phyloP scores from a whole-genome alignment of 2,113 vertebrate genomes.

The Oreotragus oreotragus region DNA sequence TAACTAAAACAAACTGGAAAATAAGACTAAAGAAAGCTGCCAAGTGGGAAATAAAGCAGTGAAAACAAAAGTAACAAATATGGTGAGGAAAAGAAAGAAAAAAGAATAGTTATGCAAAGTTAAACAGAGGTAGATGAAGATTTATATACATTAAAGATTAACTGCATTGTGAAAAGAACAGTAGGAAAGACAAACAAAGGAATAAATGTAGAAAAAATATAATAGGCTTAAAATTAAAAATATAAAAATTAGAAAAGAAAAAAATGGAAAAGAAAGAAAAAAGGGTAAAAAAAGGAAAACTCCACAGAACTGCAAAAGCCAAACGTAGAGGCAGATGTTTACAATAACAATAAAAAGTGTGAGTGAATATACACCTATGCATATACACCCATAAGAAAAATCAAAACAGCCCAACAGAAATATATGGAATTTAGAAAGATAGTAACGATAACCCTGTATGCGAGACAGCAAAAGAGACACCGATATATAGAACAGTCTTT shows the following conservation, averaged over 20 bases:
- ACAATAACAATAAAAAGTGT: not conserved
- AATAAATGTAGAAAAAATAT: not conserved
- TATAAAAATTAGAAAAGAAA: not conserved
- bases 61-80: not conserved
- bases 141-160: not conserved
- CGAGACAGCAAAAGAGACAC: too few species aligned
- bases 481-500: too few species aligned
- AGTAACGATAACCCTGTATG: too few species aligned
- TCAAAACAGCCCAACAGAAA: not conserved
- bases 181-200: not conserved
- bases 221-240: not conserved
- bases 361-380: not conserved
- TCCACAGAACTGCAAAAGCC: not conserved
- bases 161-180: not conserved
- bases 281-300: not conserved
- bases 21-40: not conserved
- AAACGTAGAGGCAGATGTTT: not conserved
- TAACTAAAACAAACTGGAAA: not conserved
- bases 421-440: too few species aligned
- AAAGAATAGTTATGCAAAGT: not conserved
- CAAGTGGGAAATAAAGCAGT: not conserved
- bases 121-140: not conserved
- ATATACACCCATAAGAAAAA: not conserved
- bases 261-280: not conserved
- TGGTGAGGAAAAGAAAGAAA: not conserved